These are phyloP conservation scores for Dasyurus viverrinus DNA, from an alignment of 2,113 vertebrate genomes.

Conservation along the genomic window DNA sequence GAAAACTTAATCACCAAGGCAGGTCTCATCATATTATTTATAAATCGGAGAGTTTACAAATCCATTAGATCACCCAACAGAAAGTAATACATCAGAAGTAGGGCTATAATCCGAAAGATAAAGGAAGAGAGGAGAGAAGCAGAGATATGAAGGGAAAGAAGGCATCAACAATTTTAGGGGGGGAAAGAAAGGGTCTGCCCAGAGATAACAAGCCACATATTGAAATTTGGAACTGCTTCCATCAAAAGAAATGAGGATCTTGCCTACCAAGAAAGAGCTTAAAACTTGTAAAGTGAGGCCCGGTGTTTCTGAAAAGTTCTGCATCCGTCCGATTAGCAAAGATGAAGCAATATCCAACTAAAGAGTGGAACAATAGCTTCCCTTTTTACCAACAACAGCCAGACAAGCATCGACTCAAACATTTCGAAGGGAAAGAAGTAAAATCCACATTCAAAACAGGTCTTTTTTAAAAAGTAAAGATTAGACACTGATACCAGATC, in stretches of 20 bases:
- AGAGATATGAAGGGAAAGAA: conserved; percentile 44
- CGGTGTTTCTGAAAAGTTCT: conserved; percentile 25
- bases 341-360: conserved; percentile 8
- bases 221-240: conserved; percentile 27
- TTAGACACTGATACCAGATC: neutral
- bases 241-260: neutral
- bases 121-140: neutral
- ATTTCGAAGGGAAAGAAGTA: neutral
- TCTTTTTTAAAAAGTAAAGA: conserved; percentile 31
- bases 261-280: conserved; percentile 51
- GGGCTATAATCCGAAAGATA: neutral
- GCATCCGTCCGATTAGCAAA: conserved; percentile 19
- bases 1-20: conserved; percentile 53
- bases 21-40: conserved; percentile 60
- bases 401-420: neutral
- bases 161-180: conserved; percentile 12
- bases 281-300: conserved; percentile 38
- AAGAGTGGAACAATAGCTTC: neutral
- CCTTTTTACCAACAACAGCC: neutral
- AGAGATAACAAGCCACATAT: conserved; percentile 51
- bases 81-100: conserved; percentile 54
- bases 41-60: conserved; percentile 57
- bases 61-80: conserved; percentile 58
- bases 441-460: neutral
- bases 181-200: neutral